Percentiles rank a stretch among this genome's conserved stretches.
Conservation (phyloP, 2,888 invertebrate genomes). For the Amphipyra tragopoginis region DNA sequence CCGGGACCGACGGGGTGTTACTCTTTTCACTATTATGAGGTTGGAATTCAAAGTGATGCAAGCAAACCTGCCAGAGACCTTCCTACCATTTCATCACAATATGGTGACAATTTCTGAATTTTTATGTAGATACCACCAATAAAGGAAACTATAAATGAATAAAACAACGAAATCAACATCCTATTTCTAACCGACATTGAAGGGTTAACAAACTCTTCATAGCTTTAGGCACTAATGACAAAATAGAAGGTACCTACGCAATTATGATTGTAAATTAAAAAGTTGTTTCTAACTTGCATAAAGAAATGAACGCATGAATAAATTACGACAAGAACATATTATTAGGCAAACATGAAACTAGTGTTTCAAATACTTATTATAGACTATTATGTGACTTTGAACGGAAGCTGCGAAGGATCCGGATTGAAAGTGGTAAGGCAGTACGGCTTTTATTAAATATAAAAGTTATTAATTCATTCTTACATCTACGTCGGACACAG, state of each 20-base stretch:
- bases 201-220: conserved; percentile 27
- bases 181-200: conserved; percentile 2
- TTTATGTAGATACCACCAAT: conserved; percentile 8
- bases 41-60: not conserved
- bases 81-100: conserved; percentile 1
- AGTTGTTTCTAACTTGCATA: conserved; percentile 9
- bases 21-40: too few species aligned
- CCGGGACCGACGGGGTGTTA: too few species aligned
- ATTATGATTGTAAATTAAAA: conserved; percentile 27
- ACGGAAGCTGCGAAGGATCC: conserved; percentile 8
- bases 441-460: not conserved
- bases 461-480: too few species aligned
- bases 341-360: conserved; percentile 18
- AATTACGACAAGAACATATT: conserved; percentile 14
- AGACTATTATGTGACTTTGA: conserved; percentile 6
- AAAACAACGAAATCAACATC: not conserved
- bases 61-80: conserved; percentile 5
- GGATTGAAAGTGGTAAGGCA: not conserved
- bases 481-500: too few species aligned
- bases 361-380: conserved; percentile 4
- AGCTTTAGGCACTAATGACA: not conserved
- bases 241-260: conserved; percentile 3
- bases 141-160: conserved; percentile 18
- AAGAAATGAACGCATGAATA: conserved; percentile 13
- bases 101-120: conserved; percentile 18